Conservation (phyloP, 1,140 invertebrate species). For the Harpegnathos saltator region DNA sequence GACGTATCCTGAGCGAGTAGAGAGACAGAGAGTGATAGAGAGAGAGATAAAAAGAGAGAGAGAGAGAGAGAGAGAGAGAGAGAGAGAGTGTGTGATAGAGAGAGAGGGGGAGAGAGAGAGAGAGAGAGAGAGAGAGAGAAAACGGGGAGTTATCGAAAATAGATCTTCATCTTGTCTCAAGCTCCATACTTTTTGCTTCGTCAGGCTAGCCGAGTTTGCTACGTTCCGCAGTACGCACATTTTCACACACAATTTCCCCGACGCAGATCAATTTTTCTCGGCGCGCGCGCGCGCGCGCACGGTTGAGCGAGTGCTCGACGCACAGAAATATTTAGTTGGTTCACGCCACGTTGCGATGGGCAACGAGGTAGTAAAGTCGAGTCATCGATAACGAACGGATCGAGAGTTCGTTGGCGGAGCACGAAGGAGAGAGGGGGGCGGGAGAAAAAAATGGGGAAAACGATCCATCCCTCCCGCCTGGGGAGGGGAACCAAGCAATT, state of each 20-base stretch:
- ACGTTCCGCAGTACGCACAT: background rate
- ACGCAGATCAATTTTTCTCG: background rate
- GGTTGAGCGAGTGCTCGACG: too few relatives aligned
- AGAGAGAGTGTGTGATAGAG: background rate
- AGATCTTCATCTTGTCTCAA: background rate
- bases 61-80: background rate
- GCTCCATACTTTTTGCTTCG: background rate
- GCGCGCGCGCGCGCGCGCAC: too few relatives aligned
- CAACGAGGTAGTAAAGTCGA: too few relatives aligned
- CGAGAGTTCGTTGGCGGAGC: background rate
- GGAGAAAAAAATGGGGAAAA: too few relatives aligned
- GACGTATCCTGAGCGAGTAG: background rate
- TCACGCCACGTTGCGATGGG: too few relatives aligned
- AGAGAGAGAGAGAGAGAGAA: background rate
- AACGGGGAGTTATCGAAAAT: background rate
- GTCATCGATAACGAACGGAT: slow-evolving; percentile 11
- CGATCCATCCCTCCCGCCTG: background rate
- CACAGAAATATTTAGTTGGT: too few relatives aligned
- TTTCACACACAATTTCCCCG: background rate
- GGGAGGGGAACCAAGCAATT: slow-evolving; percentile 9
- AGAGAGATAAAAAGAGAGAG: background rate
- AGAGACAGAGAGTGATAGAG: background rate
- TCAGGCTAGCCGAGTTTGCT: background rate
- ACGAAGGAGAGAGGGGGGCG: background rate
- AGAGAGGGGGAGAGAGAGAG: background rate